These are phyloP conservation scores for Takifugu rubripes DNA, from an alignment of 2,797 vertebrate species.

Conservation along the genomic window DNA sequence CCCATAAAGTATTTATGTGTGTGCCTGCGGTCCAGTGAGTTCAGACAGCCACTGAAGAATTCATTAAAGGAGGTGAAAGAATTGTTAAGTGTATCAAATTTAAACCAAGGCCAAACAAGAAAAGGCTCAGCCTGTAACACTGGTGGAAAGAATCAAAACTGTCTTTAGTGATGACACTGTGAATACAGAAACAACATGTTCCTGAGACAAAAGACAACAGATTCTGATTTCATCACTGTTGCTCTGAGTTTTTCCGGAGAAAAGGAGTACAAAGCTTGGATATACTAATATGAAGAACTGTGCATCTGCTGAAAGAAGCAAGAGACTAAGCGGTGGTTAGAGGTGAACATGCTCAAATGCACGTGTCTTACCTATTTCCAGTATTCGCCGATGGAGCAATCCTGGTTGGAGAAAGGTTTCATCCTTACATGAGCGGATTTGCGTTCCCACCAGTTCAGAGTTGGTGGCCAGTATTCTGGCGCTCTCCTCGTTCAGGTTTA, in stretches of 20 bases:
- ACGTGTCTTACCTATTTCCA: constrained; percentile 79
- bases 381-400: constrained; percentile 81
- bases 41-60: constrained; percentile 78
- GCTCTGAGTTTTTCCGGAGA: background rate
- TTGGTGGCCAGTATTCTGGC: constrained; percentile 84
- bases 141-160: constrained; percentile 49
- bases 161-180: constrained; percentile 63
- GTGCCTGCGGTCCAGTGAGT: constrained; percentile 71
- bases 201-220: constrained; percentile 40
- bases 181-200: constrained; percentile 55
- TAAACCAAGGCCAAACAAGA: constrained; percentile 70
- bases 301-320: background rate
- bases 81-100: constrained; percentile 73
- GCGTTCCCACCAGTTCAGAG: constrained; percentile 84
- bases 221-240: constrained; percentile 39
- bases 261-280: background rate
- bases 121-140: constrained; percentile 41
- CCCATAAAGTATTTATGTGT: constrained; percentile 77
- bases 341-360: too few species aligned
- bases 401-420: constrained; percentile 84
- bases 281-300: constrained; percentile 6
- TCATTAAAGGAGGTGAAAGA: constrained; percentile 78
- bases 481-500: constrained; percentile 87
- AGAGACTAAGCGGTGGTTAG: too few species aligned
- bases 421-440: constrained; percentile 86